Evolutionary conservation across 2,113 vertebrate genomes (phyloP).

Genomic region (Macrotis lagotis): DNA sequence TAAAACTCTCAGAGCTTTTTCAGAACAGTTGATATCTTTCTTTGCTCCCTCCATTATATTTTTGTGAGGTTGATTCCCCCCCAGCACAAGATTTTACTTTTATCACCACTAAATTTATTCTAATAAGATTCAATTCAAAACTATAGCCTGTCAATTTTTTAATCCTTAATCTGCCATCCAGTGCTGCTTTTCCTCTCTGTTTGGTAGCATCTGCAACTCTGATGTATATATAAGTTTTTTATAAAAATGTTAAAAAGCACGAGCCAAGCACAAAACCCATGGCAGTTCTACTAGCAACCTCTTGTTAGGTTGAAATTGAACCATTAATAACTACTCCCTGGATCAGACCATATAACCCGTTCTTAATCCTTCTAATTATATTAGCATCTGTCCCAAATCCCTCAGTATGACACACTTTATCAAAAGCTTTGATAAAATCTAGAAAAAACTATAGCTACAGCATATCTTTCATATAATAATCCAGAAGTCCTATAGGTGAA

Average conservation of each 20-base stretch:
- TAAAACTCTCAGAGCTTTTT: not conserved
- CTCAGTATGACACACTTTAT: not conserved
- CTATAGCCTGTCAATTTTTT: not conserved
- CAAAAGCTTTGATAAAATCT: not conserved
- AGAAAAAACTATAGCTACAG: not conserved
- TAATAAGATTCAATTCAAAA: not conserved
- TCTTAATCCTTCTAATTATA: not conserved
- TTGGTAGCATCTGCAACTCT: not conserved
- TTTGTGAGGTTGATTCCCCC: not conserved
- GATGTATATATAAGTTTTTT: not conserved
- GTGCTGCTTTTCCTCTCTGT: not conserved
- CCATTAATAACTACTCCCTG: not conserved
- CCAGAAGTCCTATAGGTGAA: not conserved
- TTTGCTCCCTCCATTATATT: not conserved
- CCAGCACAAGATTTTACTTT: not conserved
- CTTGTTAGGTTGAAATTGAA: not conserved
- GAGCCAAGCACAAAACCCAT: not conserved
- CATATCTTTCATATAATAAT: not conserved
- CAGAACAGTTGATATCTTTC: not conserved
- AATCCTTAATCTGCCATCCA: not conserved
- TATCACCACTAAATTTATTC: not conserved
- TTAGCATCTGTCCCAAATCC: not conserved
- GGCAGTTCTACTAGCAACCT: not conserved
- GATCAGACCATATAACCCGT: not conserved
- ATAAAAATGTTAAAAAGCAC: not conserved